phyloP scores from a whole-genome alignment of 2,113 vertebrate species.

The Crocuta crocuta region DNA sequence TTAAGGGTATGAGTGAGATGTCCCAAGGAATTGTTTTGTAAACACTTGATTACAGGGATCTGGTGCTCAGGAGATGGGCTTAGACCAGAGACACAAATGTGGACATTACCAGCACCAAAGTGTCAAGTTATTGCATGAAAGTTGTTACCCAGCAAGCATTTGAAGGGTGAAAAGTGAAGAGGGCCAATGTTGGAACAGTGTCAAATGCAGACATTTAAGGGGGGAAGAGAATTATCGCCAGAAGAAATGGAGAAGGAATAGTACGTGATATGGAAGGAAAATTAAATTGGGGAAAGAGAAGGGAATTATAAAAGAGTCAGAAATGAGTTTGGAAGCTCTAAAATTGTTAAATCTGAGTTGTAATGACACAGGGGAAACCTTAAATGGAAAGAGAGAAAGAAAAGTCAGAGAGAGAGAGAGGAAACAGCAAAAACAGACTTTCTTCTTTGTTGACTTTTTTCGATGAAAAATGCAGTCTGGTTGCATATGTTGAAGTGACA shows the following conservation, averaged over 20 bases:
- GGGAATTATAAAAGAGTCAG: background rate
- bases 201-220: background rate
- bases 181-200: accelerated
- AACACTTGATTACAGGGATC: background rate
- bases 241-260: background rate
- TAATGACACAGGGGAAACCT: background rate
- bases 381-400: background rate
- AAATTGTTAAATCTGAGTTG: background rate
- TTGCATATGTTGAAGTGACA: background rate
- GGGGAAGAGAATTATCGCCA: background rate
- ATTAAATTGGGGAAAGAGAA: background rate
- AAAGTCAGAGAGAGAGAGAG: accelerated
- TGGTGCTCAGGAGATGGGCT: background rate
- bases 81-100: background rate
- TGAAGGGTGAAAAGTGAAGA: background rate
- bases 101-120: background rate
- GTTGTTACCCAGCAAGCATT: background rate
- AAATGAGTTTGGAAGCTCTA: background rate
- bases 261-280: background rate
- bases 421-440: background rate
- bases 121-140: background rate
- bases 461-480: background rate
- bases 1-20: background rate
- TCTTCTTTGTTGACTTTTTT: background rate
- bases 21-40: background rate